Percentiles rank a stretch among this genome's conserved stretches.
Conservation (phyloP, 92 coral and sea anemone species). For the Epizoanthus ramosus region DNA sequence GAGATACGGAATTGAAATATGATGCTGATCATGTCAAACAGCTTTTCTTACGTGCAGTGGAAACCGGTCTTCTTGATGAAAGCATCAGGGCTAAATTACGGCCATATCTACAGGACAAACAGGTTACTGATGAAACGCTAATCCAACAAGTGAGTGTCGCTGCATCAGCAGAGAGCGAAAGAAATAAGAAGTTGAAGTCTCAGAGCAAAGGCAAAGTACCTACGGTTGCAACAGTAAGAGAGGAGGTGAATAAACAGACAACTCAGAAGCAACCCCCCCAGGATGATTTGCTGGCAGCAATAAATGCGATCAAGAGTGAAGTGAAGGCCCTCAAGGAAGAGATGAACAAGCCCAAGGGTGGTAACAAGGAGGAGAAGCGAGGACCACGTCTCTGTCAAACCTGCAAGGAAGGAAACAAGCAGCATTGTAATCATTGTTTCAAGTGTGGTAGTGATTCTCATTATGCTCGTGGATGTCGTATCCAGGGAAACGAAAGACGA, state of each 20-base stretch:
- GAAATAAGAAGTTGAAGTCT: constrained; percentile 52
- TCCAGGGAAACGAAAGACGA: constrained; percentile 52
- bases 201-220: constrained; percentile 46
- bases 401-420: constrained; percentile 34
- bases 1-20: constrained; percentile 44
- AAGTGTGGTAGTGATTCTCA: constrained; percentile 71
- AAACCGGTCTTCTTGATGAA: constrained; percentile 68
- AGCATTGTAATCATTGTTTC: constrained; percentile 61
- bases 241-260: constrained; percentile 8
- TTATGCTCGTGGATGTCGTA: constrained; percentile 60
- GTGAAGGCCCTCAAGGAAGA: constrained; percentile 55
- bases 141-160: constrained; percentile 61
- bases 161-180: constrained; percentile 63
- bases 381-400: constrained; percentile 43
- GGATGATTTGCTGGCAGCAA: constrained; percentile 35
- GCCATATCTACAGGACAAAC: constrained; percentile 51
- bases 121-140: constrained; percentile 56
- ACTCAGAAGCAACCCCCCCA: constrained; percentile 13
- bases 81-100: constrained; percentile 61
- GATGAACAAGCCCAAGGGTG: constrained; percentile 18
- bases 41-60: constrained; percentile 57
- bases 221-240: constrained; percentile 32
- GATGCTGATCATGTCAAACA: constrained; percentile 50
- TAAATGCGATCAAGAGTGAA: constrained; percentile 45
- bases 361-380: constrained; percentile 15